phyloP scores from a whole-genome alignment of 1,140 invertebrate genomes.

The Apocrypta bakeri region DNA sequence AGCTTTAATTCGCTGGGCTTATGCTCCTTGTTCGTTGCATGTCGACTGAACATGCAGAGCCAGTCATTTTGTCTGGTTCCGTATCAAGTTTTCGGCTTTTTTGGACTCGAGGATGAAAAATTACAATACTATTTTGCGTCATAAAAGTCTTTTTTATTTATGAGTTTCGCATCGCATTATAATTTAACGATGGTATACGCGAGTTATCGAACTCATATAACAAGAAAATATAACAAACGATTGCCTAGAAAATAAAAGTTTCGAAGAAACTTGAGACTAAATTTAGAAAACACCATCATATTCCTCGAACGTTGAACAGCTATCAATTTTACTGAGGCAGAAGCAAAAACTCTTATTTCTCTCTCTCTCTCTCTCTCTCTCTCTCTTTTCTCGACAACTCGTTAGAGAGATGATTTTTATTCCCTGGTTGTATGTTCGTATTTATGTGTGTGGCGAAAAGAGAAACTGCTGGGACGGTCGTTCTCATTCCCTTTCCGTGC shows the following conservation, averaged over 20 bases:
- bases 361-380: too few species aligned
- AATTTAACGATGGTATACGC: neutral
- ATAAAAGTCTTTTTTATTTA: neutral
- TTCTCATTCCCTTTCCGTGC: neutral
- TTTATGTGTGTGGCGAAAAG: neutral
- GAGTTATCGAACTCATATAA: neutral
- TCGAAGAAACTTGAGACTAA: neutral
- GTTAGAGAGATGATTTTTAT: constrained; percentile 13
- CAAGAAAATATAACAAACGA: neutral
- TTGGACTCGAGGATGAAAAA: too few species aligned
- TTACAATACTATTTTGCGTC: too few species aligned
- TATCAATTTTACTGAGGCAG: neutral
- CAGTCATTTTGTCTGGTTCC: neutral
- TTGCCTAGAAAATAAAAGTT: neutral
- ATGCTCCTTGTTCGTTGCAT: neutral
- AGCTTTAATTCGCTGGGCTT: neutral
- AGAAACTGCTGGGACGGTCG: neutral
- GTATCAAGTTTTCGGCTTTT: neutral
- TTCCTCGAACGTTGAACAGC: neutral
- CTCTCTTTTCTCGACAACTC: too few species aligned
- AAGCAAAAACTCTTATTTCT: neutral
- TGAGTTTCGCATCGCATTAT: neutral
- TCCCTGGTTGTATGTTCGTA: neutral
- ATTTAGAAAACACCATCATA: neutral
- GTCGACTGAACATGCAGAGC: too few species aligned